Percentiles rank a stretch among this genome's conserved stretches.
These are phyloP conservation scores for Podocnemis expansa DNA, from an alignment of 2,113 vertebrate genomes.

Conservation along the genomic window DNA sequence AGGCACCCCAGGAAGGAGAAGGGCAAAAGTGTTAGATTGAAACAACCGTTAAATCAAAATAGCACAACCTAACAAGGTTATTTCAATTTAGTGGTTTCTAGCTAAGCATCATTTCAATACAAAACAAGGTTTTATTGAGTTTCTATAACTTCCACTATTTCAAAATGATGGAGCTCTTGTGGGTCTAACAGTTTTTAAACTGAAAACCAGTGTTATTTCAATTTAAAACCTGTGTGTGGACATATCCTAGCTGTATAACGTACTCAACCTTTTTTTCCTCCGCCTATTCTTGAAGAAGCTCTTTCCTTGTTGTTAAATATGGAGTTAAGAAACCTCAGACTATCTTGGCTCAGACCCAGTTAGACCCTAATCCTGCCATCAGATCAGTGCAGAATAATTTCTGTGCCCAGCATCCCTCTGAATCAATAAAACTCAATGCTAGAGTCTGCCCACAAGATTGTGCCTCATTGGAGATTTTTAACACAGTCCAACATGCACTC, in stretches of 20 bases:
- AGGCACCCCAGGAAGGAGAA: too few relatives aligned
- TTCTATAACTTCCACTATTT: too few relatives aligned
- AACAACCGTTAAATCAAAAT: too few relatives aligned
- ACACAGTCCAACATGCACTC: neutral
- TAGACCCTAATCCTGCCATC: neutral
- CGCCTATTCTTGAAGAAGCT: neutral
- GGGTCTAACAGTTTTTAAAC: too few relatives aligned
- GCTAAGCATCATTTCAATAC: too few relatives aligned
- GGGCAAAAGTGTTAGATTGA: too few relatives aligned
- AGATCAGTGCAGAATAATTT: neutral
- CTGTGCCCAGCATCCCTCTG: neutral
- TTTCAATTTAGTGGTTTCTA: too few relatives aligned
- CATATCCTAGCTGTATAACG: neutral
- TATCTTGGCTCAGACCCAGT: neutral
- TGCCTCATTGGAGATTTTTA: neutral
- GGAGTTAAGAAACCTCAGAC: neutral
- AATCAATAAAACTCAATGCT: neutral
- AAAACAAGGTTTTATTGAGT: too few relatives aligned
- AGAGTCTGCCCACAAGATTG: neutral
- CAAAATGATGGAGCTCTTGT: too few relatives aligned
- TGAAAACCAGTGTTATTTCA: too few relatives aligned
- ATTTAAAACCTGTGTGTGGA: too few relatives aligned
- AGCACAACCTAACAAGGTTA: too few relatives aligned
- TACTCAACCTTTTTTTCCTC: neutral
- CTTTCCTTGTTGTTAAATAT: neutral